Evolutionary conservation across 2,888 invertebrate species (phyloP).

Genomic region (Andrena minutula): DNA sequence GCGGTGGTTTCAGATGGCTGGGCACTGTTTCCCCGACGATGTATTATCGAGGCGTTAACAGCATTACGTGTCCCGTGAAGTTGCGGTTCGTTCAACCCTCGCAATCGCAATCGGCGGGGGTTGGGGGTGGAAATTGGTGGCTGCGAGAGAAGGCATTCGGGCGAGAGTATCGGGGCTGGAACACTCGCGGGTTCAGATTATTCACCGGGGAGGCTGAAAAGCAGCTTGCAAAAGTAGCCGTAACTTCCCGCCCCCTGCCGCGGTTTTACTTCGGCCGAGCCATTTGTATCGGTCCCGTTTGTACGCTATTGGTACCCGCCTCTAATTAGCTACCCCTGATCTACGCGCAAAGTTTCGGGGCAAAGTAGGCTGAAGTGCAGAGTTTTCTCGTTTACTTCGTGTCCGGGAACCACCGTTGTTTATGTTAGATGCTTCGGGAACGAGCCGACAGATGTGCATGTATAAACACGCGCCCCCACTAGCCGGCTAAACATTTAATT

Average conservation of each 20-base stretch:
- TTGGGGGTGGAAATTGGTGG: conserved; percentile 22
- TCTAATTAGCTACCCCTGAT: conserved; percentile 6
- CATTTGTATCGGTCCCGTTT: neutral
- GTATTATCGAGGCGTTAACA: conserved; percentile 67
- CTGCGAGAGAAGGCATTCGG: conserved; percentile 14
- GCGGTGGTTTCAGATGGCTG: conserved; percentile 62
- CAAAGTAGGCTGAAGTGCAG: neutral
- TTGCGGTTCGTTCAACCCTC: conserved; percentile 69
- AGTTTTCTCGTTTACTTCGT: conserved; percentile 36
- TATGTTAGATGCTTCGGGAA: conserved; percentile 53
- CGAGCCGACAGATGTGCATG: conserved; percentile 59
- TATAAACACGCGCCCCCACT: conserved; percentile 35
- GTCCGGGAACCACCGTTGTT: conserved; percentile 34
- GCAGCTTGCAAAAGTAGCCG: neutral
- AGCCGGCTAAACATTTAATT: too few species aligned
- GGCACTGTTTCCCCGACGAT: conserved; percentile 59
- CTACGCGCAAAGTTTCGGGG: neutral
- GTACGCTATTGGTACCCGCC: neutral
- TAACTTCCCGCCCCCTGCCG: neutral
- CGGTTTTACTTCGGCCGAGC: neutral
- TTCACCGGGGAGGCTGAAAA: conserved; percentile 4
- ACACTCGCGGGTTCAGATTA: neutral
- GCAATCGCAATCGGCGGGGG: conserved; percentile 11
- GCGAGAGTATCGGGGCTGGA: conserved; percentile 4
- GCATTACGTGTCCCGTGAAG: conserved; percentile 59